Base-by-base conservation (phyloP, 2,797 vertebrate genomes). In the Chelonia mydas region DNA sequence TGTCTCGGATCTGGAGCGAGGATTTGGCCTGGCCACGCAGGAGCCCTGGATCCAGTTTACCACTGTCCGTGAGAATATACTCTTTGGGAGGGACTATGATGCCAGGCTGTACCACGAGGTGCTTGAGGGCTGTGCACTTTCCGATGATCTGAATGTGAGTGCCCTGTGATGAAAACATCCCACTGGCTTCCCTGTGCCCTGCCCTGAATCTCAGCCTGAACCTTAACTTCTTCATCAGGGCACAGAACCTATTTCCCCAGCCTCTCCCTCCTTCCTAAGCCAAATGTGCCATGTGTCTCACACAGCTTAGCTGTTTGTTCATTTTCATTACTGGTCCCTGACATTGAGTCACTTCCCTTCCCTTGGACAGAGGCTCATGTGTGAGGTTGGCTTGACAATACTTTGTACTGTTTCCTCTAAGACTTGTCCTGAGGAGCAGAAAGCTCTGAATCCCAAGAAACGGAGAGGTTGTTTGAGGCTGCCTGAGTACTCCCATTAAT, bases 11-110 rank as follows among this genome's bases (percentile, higher is more conserved):
- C 97, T 98, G 95, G 98, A 98, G 89, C 95, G 95, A 49, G 99
- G 99, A 89, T 99, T 99, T 61, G 99, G 99, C 51, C 98, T 99
- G 93, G 98, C 98, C 19, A 96, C 98, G 5, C 99, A 99, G 98
- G 99, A 99, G 92, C 98, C 99, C 27, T 99, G 99, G 99, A 99
- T 99, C 96, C 99, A 99, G 97, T 99, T 99, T 80, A 98, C 99
- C 79, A 99, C 99, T 31, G 98, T 99, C 49, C 98, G 98, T 47
- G 99, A 99, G 96, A 99, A 99, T 98, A 99, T 99, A 95, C 98
- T 99, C 93, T 99, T 99, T 93, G 99, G 99, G 81, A 99, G 97
- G 95, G 96, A 98, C 37, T 99, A 99, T 57, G 95, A 99, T 31
- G 97, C 98, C 41, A 93, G 54, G 68, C 98, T 99, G 54, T 99